Evolutionary conservation across 2,797 vertebrate species (phyloP).

Genomic region (Spinibarbus caldwelli): DNA sequence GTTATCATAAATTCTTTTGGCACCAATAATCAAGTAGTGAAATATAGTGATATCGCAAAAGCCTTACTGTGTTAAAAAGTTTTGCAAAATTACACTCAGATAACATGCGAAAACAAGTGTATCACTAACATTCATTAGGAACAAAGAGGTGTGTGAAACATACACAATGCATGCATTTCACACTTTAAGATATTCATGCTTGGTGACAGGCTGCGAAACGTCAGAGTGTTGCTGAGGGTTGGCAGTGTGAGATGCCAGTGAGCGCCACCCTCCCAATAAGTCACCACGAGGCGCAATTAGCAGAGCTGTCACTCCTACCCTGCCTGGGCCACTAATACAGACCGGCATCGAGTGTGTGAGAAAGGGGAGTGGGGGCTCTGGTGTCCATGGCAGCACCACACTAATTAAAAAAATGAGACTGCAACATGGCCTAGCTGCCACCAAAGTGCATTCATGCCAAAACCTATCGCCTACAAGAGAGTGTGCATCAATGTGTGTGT

Average conservation of each 20-base stretch:
- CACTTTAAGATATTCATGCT: slow-evolving; percentile 67
- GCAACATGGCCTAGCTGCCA: slow-evolving; percentile 57
- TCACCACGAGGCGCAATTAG: slow-evolving; percentile 88
- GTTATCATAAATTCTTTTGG: background rate
- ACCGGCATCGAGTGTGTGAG: slow-evolving; percentile 74
- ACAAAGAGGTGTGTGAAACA: slow-evolving; percentile 35
- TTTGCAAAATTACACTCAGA: background rate
- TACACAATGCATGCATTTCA: slow-evolving; percentile 31
- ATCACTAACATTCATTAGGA: slow-evolving; percentile 16
- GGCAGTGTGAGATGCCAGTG: slow-evolving; percentile 66
- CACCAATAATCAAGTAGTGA: background rate
- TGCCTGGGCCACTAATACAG: slow-evolving; percentile 88
- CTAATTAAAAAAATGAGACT: slow-evolving; percentile 91
- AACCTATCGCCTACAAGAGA: slow-evolving; percentile 39
- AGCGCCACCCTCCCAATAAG: slow-evolving; percentile 75
- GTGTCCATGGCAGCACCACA: slow-evolving; percentile 82
- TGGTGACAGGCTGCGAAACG: slow-evolving; percentile 73
- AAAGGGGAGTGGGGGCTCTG: slow-evolving; percentile 55
- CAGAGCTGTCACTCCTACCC: slow-evolving; percentile 85
- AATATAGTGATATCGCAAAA: background rate
- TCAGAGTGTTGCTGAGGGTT: slow-evolving; percentile 65
- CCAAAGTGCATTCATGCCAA: slow-evolving; percentile 45
- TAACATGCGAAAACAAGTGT: background rate
- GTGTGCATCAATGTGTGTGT: background rate
- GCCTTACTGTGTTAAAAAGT: background rate